phyloP scores from a whole-genome alignment of 2,113 vertebrate genomes.

The Leucopsar rothschildi region DNA sequence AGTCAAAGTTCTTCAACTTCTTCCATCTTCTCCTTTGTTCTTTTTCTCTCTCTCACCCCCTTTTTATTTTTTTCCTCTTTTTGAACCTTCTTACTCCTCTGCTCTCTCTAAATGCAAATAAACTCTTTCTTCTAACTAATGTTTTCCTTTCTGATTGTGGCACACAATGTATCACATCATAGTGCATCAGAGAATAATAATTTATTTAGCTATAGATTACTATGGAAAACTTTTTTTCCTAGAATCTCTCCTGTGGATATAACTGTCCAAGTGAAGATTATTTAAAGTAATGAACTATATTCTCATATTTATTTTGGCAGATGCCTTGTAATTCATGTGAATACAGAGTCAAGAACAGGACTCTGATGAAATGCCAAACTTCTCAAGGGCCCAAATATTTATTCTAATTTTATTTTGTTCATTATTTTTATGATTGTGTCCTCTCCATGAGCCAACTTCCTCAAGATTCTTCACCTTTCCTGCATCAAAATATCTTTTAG shows the following conservation, averaged over 20 bases:
- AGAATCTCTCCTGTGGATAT: background rate
- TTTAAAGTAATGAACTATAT: background rate
- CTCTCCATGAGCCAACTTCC: background rate
- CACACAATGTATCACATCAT: background rate
- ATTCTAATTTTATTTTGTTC: background rate
- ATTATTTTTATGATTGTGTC: background rate
- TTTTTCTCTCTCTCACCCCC: accelerated
- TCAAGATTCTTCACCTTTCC: background rate
- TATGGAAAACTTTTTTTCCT: background rate
- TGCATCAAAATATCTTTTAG: background rate
- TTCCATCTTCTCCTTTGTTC: background rate
- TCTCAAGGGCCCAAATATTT: background rate
- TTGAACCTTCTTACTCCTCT: background rate
- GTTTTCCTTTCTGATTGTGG: background rate
- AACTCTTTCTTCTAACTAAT: background rate
- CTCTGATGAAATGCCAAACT: background rate
- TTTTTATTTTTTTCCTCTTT: background rate
- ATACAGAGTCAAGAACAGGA: background rate
- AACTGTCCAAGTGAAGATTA: background rate
- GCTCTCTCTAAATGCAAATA: background rate
- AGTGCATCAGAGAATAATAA: background rate
- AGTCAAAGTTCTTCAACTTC: background rate
- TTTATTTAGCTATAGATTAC: background rate
- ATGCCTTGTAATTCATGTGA: background rate
- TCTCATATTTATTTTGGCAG: background rate